Evolutionary conservation across 64 coral and sea anemone species (phyloP).

Genomic region (Pocillopora verrucosa): DNA sequence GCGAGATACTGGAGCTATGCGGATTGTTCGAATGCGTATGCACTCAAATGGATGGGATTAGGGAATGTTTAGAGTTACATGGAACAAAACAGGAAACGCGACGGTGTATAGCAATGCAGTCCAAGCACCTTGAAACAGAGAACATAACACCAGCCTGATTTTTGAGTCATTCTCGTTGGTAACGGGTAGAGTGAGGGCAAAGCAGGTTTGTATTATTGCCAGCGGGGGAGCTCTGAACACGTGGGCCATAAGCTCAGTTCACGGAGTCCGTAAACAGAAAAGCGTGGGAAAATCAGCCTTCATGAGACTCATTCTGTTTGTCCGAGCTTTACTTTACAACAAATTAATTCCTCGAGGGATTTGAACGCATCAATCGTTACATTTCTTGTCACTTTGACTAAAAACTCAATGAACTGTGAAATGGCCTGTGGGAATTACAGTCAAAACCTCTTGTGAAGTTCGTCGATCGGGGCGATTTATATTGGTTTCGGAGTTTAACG

Average conservation of each 20-base stretch:
- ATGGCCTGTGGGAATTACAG: background rate
- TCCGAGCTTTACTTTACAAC: slow-evolving; percentile 9
- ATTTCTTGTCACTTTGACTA: background rate
- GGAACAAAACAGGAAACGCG: background rate
- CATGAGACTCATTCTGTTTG: background rate
- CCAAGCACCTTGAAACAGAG: background rate
- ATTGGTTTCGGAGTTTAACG: background rate
- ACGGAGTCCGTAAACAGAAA: slow-evolving; percentile 1
- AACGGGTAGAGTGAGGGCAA: background rate
- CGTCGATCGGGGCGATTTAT: background rate
- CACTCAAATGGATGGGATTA: background rate
- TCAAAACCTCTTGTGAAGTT: background rate
- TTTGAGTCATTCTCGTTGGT: background rate
- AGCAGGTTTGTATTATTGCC: background rate
- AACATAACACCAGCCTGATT: background rate
- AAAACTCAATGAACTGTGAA: slow-evolving; percentile 33
- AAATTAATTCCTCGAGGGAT: slow-evolving; percentile 36
- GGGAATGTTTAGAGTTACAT: background rate
- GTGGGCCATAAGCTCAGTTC: background rate
- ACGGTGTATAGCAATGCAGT: slow-evolving; percentile 16
- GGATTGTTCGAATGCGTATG: background rate
- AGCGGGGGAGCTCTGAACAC: background rate
- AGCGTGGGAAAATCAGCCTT: slow-evolving; percentile 39
- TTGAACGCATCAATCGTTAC: background rate
- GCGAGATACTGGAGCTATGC: background rate